Percentiles rank a stretch among this genome's conserved stretches.
phyloP scores from a whole-genome alignment of 1,140 invertebrate species.

The Orius laevigatus region DNA sequence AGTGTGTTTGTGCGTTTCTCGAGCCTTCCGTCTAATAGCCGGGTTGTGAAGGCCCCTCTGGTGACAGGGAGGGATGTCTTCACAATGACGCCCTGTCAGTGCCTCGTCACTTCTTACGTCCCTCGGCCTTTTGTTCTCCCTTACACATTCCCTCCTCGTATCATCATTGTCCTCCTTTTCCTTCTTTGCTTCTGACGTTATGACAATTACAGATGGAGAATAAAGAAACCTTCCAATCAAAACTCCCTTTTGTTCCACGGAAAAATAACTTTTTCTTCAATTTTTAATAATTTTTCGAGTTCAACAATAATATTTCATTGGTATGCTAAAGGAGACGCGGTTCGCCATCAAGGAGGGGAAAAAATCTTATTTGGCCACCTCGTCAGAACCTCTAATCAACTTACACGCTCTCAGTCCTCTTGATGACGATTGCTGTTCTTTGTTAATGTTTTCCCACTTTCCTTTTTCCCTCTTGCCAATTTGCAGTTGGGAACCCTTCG shows the following conservation, averaged over 20 bases:
- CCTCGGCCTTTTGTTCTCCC: slow-evolving; percentile 2
- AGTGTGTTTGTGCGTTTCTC: too few relatives aligned
- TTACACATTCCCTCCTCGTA: slow-evolving; percentile 4
- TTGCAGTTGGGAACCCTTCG: slow-evolving; percentile 3
- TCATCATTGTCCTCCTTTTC: slow-evolving; percentile 7
- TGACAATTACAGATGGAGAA: slow-evolving; percentile 6
- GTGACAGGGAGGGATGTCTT: neutral
- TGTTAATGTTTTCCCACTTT: slow-evolving; percentile 12
- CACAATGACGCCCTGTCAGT: slow-evolving; percentile 8
- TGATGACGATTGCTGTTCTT: slow-evolving; percentile 12
- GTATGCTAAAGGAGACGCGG: slow-evolving; percentile 10
- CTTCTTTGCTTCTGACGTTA: slow-evolving; percentile 10
- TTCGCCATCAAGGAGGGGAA: neutral
- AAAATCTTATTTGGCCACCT: slow-evolving; percentile 12
- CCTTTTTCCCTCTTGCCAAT: slow-evolving; percentile 9
- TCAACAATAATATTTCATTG: neutral
- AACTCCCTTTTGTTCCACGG: too few relatives aligned
- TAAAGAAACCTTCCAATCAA: too few relatives aligned
- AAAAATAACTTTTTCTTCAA: too few relatives aligned
- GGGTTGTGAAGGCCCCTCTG: too few relatives aligned
- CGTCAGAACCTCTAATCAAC: slow-evolving; percentile 12
- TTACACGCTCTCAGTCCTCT: slow-evolving; percentile 10
- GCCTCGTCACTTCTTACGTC: slow-evolving; percentile 8
- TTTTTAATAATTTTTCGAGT: too few relatives aligned
- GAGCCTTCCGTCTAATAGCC: too few relatives aligned